Percentiles rank a stretch among this genome's conserved stretches.
Conservation (phyloP, 2,113 vertebrate genomes). For the Motacilla tschutschensis region DNA sequence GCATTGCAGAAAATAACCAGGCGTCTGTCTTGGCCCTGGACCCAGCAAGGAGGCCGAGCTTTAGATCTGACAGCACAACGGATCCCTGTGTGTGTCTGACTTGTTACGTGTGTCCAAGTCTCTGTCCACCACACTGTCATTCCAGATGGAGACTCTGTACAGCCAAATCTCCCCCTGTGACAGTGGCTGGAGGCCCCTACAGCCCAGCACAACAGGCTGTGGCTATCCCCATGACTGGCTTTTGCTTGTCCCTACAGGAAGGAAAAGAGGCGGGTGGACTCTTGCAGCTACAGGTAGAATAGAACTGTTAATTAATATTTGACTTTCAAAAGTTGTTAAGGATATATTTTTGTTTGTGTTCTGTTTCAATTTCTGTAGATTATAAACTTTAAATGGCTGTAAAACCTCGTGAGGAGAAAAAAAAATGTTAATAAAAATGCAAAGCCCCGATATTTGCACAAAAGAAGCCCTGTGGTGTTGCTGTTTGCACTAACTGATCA, state of each 20-base stretch:
- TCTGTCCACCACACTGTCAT: constrained; percentile 30
- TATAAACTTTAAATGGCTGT: constrained; percentile 79
- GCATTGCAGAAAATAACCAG: constrained; percentile 24
- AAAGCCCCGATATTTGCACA: constrained; percentile 75
- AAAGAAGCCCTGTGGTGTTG: constrained; percentile 55
- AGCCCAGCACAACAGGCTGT: constrained; percentile 4
- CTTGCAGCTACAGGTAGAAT: constrained; percentile 65
- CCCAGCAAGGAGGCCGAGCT: constrained; percentile 20
- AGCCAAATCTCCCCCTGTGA: background rate
- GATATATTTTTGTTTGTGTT: constrained; percentile 82
- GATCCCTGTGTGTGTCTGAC: constrained; percentile 47
- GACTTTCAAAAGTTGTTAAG: constrained; percentile 75
- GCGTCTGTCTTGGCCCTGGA: constrained; percentile 39
- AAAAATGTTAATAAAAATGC: constrained; percentile 78
- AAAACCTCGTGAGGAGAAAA: constrained; percentile 70
- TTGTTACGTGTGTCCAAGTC: constrained; percentile 49
- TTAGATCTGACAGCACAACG: constrained; percentile 44
- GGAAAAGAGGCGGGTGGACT: background rate
- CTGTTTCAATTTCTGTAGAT: constrained; percentile 80
- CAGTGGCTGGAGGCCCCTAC: constrained; percentile 7
- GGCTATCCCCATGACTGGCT: background rate
- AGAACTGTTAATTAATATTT: constrained; percentile 72
- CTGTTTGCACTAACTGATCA: constrained; percentile 43
- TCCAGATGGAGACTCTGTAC: constrained; percentile 45
- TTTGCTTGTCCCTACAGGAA: constrained; percentile 21